Evolutionary conservation across 2,888 invertebrate genomes (phyloP), one percentile per base, ranked within the genome.

Genomic region (Lottia scabra): DNA sequence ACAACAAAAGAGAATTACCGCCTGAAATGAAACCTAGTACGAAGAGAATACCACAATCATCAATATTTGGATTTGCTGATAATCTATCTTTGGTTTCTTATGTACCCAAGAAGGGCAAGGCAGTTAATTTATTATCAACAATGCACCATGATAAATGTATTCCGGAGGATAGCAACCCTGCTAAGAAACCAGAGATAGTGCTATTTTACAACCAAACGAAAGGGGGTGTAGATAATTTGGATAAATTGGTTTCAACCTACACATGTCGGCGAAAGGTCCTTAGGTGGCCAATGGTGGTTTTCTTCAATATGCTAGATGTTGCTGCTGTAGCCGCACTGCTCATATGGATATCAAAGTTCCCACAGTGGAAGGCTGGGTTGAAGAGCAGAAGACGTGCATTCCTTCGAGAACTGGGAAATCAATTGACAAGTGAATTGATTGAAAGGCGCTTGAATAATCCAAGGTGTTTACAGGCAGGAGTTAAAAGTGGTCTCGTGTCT

Each of bases 251-350:
- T 6, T 56, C 56, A 19, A 16, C 56, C 6, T 16, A 56, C 56
- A 56, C 56, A n/a, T 56, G 2, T 23, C n/a, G 56, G 8, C 15
- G 19, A 56, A 16, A 19, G 56, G 10, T 23, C n/a, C 2, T 19
- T n/a, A n/a, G 56, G 8, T 56, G 56, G 56, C 56, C 15, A 56
- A 56, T 56, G 19, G 56, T 56, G 23, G 19, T 23, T 19, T 56
- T n/a, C 23, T 56, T 56, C 56, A 56, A 56, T 12, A 56, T 19
- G 19, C 56, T 19, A 56, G 56, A 56, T 56, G 56, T 56, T 10
- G 56, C 56, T 19, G n/a, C n/a, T 56, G 56, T 56, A 56, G 56
- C 56, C n/a, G 56, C 56, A 56, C 23, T 56, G n/a, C 19, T 56
- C 5, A 23, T 56, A 6, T 56, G 19, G 56, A 56, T 56, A 56